These are phyloP conservation scores for Oligia strigilis DNA, from an alignment of 2,888 invertebrate species.

Conservation along the genomic window DNA sequence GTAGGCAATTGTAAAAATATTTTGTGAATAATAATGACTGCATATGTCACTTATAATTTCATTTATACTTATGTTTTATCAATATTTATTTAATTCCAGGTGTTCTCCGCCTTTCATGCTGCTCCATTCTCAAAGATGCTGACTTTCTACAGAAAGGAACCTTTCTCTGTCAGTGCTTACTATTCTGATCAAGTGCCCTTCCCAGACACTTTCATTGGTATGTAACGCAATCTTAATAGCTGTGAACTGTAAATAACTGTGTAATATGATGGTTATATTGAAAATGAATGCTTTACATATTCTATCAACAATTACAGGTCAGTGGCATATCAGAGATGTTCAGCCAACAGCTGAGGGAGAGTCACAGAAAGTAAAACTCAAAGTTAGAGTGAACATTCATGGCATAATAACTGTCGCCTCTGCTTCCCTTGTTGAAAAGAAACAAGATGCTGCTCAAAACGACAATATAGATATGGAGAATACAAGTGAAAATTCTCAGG, in stretches of 20 bases:
- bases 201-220: constrained; percentile 95
- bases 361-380: constrained; percentile 98
- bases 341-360: constrained; percentile 97
- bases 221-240: constrained; percentile 70
- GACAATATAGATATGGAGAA: constrained; percentile 87
- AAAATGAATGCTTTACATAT: background rate
- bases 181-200: constrained; percentile 95
- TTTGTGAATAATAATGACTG: background rate
- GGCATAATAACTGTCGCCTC: constrained; percentile 97
- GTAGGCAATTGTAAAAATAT: background rate
- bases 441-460: constrained; percentile 87
- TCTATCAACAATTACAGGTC: constrained; percentile 85
- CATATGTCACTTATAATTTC: background rate
- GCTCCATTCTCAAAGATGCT: constrained; percentile 98
- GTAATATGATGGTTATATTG: background rate
- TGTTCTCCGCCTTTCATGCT: constrained; percentile 96
- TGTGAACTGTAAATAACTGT: background rate
- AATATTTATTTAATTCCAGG: constrained; percentile 72
- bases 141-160: constrained; percentile 97
- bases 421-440: constrained; percentile 95
- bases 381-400: constrained; percentile 97
- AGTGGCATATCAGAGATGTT: constrained; percentile 95
- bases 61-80: background rate
- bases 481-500: constrained; percentile 84
- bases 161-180: constrained; percentile 96